A percentile compares a stretch with the other conserved stretches of the same genome.
These are phyloP conservation scores for Mimumesa dahlbomi DNA, from an alignment of 2,888 invertebrate species.

Conservation along the genomic window DNA sequence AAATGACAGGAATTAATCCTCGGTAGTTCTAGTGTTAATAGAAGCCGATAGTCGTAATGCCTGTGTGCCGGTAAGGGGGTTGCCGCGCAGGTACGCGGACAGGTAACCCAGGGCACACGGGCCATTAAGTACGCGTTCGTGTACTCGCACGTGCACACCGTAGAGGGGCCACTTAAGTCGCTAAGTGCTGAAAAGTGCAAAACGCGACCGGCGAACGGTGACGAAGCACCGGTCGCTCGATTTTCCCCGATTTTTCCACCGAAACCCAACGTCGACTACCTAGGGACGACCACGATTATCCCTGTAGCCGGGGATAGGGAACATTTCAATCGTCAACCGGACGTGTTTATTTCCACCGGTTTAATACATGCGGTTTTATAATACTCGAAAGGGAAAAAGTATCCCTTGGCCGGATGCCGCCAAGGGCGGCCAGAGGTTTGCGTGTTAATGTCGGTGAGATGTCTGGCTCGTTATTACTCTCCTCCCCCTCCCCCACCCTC, in stretches of 20 bases:
- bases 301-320: conserved; percentile 7
- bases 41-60: conserved; percentile 46
- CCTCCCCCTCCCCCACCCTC: neutral
- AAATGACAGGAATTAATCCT: too few relatives aligned
- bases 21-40: too few relatives aligned
- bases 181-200: conserved; percentile 39
- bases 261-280: too few relatives aligned
- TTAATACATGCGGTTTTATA: neutral
- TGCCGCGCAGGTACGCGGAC: conserved; percentile 20
- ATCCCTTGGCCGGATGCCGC: neutral
- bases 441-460: conserved; percentile 9
- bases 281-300: conserved; percentile 20
- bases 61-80: neutral
- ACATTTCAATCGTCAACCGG: conserved; percentile 5
- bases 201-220: conserved; percentile 16
- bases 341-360: conserved; percentile 13
- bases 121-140: conserved; percentile 40
- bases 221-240: conserved; percentile 31
- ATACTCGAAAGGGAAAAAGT: conserved; percentile 1
- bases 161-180: conserved; percentile 24
- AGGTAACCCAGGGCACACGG: conserved; percentile 37
- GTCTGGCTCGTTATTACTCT: conserved; percentile 1
- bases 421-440: neutral
- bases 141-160: conserved; percentile 26
- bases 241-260: conserved; percentile 28